Conservation (phyloP, 1,140 invertebrate species). For the Neuroterus valhalla region DNA sequence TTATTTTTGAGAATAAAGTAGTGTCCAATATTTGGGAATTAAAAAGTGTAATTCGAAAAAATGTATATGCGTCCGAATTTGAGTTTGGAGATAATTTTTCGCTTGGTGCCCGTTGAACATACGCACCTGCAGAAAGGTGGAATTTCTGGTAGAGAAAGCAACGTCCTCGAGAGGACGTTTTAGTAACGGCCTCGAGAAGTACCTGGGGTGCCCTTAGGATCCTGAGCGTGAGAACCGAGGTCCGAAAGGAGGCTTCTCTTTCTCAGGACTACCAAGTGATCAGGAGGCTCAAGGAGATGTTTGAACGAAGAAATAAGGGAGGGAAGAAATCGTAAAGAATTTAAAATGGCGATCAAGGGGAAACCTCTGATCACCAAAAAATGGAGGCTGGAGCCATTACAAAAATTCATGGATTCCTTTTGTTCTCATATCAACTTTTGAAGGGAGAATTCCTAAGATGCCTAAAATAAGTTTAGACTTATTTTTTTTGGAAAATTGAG, state of each 20-base stretch:
- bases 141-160: slow-evolving; percentile 21
- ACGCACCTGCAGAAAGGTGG: slow-evolving; percentile 18
- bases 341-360: background rate
- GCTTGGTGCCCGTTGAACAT: background rate
- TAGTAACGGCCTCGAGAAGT: slow-evolving; percentile 47
- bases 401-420: too few relatives aligned
- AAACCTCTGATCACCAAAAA: background rate
- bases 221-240: slow-evolving; percentile 67
- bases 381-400: background rate
- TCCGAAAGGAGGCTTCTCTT: slow-evolving; percentile 64
- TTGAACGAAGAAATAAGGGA: slow-evolving; percentile 36
- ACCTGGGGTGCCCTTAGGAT: slow-evolving; percentile 55
- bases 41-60: too few relatives aligned
- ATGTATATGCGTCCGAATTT: too few relatives aligned
- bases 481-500: too few relatives aligned
- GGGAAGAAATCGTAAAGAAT: slow-evolving; percentile 39
- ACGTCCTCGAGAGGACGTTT: slow-evolving; percentile 28
- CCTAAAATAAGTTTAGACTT: too few relatives aligned
- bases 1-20: too few relatives aligned
- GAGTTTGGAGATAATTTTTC: background rate
- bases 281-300: slow-evolving; percentile 65
- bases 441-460: too few relatives aligned
- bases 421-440: too few relatives aligned
- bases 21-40: too few relatives aligned
- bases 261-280: slow-evolving; percentile 68